Conservation (phyloP, 1,140 invertebrate species). For the Dendroctonus ponderosae region DNA sequence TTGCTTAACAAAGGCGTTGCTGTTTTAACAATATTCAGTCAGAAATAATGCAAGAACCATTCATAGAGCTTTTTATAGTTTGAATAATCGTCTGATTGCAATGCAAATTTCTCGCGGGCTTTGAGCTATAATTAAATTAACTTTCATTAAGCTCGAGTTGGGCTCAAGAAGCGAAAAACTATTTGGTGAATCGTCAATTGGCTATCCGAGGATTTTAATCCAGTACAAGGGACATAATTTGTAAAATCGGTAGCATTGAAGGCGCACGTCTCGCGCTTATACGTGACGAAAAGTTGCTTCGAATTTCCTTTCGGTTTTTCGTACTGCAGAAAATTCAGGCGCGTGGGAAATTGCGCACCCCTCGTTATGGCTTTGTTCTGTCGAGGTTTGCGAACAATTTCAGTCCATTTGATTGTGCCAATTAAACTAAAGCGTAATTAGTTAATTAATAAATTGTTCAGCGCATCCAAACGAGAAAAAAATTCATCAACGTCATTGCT, state of each 20-base stretch:
- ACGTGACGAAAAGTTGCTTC: conserved; percentile 24
- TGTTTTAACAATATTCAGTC: too few species aligned
- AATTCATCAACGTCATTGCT: too few species aligned
- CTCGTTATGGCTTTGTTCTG: conserved; percentile 9
- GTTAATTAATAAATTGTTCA: conserved; percentile 19
- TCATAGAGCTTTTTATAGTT: too few species aligned
- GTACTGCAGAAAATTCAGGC: conserved; percentile 4
- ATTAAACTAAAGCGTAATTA: conserved; percentile 24
- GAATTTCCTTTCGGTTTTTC: conserved; percentile 13
- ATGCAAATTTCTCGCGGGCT: too few species aligned
- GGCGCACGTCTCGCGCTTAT: conserved; percentile 13
- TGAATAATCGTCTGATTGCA: too few species aligned
- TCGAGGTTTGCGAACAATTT: conserved; percentile 10
- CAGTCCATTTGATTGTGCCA: conserved; percentile 18
- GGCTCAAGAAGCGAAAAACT: not conserved
- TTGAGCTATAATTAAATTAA: too few species aligned
- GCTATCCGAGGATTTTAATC: conserved; percentile 5
- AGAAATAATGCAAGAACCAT: too few species aligned
- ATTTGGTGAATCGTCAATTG: not conserved
- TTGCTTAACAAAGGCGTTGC: too few species aligned
- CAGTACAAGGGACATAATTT: conserved; percentile 18
- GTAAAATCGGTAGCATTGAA: conserved; percentile 20
- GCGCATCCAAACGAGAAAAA: not conserved
- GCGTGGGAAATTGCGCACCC: conserved; percentile 8
- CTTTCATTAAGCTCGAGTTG: too few species aligned